Evolutionary conservation across 2,113 vertebrate genomes (phyloP).

Genomic region (Uria lomvia): DNA sequence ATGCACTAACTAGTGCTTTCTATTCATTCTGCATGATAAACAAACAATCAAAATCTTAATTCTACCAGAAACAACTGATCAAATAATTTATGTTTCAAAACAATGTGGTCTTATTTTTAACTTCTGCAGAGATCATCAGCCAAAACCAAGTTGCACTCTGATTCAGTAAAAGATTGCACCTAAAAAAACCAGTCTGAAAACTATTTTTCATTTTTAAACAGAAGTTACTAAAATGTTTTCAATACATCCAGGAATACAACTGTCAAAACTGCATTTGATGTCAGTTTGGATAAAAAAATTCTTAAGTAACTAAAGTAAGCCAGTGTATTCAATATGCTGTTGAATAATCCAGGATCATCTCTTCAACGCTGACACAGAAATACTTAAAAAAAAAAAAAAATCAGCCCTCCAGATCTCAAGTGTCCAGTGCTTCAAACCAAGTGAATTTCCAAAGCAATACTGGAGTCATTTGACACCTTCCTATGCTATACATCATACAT

Average conservation of each 20-base stretch:
- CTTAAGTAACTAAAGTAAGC: constrained; percentile 59
- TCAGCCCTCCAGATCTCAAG: neutral
- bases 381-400: neutral
- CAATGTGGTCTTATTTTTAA: constrained; percentile 1
- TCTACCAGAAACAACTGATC: constrained; percentile 19
- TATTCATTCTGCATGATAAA: neutral
- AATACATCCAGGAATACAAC: constrained; percentile 38
- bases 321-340: constrained; percentile 48
- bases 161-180: constrained; percentile 49
- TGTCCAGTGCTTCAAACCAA: constrained; percentile 34
- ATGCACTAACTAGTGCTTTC: constrained; percentile 5
- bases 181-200: neutral
- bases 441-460: constrained; percentile 6
- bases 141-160: neutral
- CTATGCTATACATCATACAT: neutral
- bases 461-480: neutral
- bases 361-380: constrained; percentile 17
- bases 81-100: constrained; percentile 44
- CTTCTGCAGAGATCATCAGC: constrained; percentile 24
- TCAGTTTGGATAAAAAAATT: constrained; percentile 34
- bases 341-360: constrained; percentile 60
- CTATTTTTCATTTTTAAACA: constrained; percentile 39
- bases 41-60: neutral
- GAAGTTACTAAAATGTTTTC: constrained; percentile 47
- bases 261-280: constrained; percentile 36